Evolutionary conservation across 2,888 invertebrate species (phyloP).

Genomic region (Cantharis rustica): DNA sequence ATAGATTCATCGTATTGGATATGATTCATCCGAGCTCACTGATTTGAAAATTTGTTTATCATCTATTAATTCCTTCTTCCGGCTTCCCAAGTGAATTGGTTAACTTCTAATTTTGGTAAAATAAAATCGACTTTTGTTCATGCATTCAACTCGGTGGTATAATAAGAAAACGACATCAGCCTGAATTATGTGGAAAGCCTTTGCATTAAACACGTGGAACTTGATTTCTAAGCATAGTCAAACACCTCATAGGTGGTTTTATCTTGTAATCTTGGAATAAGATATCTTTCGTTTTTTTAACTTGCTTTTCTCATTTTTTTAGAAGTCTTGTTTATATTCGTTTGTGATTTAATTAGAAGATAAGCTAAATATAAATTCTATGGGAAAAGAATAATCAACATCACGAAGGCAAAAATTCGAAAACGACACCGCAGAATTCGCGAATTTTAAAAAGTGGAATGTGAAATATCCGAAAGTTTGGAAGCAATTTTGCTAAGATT

Average conservation of each 20-base stretch:
- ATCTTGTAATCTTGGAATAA: background rate
- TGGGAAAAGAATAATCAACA: background rate
- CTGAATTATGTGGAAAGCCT: background rate
- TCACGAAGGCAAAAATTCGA: too few relatives aligned
- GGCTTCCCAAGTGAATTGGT: background rate
- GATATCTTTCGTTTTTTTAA: background rate
- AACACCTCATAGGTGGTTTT: background rate
- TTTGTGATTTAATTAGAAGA: background rate
- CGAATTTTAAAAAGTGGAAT: background rate
- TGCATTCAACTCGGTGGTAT: background rate
- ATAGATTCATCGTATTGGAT: slow-evolving; percentile 17
- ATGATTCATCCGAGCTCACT: slow-evolving; percentile 13
- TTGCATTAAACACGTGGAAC: background rate
- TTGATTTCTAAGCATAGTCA: background rate
- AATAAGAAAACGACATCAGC: background rate
- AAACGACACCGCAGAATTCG: background rate
- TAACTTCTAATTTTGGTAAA: background rate
- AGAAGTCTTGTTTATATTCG: background rate
- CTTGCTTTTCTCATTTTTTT: background rate
- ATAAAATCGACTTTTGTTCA: background rate
- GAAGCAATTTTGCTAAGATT: background rate
- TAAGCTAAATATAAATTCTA: background rate
- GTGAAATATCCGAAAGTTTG: background rate
- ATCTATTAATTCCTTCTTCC: background rate
- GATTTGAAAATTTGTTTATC: background rate